Conservation (phyloP, 2,888 invertebrate genomes). For the Drosophila demipolita region DNA sequence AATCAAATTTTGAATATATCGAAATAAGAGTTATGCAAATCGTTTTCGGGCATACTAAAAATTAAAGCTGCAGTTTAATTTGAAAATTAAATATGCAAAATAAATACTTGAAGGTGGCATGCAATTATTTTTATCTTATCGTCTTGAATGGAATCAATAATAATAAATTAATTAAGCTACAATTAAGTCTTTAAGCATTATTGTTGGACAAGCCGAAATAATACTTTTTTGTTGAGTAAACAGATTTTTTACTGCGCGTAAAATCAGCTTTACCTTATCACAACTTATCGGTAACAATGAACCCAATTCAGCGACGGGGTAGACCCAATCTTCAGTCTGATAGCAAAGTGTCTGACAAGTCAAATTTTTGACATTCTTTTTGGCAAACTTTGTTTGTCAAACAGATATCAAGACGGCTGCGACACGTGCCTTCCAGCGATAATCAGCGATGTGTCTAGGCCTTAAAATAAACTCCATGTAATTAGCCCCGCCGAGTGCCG, state of each 20-base stretch:
- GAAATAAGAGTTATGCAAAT: neutral
- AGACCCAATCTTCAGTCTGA: conserved; percentile 37
- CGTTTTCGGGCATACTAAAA: no score
- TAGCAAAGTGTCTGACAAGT: conserved; percentile 63
- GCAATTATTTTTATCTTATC: neutral
- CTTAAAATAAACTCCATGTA: conserved; percentile 81
- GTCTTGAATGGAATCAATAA: neutral
- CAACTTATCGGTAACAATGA: neutral
- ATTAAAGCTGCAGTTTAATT: neutral
- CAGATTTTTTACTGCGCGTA: no score
- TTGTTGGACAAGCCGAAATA: neutral
- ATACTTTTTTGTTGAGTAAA: neutral
- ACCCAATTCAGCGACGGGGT: neutral
- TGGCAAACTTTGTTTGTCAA: conserved; percentile 55
- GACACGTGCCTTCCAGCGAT: conserved; percentile 76
- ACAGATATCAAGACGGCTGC: conserved; percentile 31
- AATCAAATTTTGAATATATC: neutral
- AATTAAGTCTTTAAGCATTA: neutral
- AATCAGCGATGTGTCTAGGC: conserved; percentile 77
- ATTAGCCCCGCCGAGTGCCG: conserved; percentile 73
- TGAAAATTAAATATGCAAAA: neutral
- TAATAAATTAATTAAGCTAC: neutral
- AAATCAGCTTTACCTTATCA: conserved; percentile 26
- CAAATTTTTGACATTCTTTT: conserved; percentile 57
- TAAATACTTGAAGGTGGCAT: neutral